A percentile compares a stretch with the other conserved stretches of the same genome.
phyloP scores from a whole-genome alignment of 2,888 invertebrate genomes.

The Diloba caeruleocephala region DNA sequence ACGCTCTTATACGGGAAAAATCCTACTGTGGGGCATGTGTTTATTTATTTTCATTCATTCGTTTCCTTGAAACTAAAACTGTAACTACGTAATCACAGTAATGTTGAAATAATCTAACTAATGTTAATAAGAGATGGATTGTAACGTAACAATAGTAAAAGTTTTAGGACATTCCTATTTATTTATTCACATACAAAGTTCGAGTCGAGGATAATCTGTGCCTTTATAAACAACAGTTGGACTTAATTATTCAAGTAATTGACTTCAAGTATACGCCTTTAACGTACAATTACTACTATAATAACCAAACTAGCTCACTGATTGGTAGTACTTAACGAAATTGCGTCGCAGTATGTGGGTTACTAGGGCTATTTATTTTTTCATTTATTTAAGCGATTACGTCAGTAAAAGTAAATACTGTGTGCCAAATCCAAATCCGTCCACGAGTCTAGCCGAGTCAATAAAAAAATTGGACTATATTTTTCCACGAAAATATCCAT shows the following conservation, averaged over 20 bases:
- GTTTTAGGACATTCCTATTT: constrained; percentile 24
- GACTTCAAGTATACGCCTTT: constrained; percentile 16
- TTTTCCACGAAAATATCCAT: no score
- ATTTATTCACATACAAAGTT: constrained; percentile 55
- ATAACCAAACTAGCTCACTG: background rate
- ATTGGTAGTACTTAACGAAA: background rate
- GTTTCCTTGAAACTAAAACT: constrained; percentile 8
- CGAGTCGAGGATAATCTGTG: constrained; percentile 49
- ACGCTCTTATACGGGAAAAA: no score
- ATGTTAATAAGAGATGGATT: constrained; percentile 4
- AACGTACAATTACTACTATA: background rate
- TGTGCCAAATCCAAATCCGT: no score
- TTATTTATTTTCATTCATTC: no score
- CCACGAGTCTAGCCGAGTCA: no score
- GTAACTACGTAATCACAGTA: constrained; percentile 10
- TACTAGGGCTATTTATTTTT: no score
- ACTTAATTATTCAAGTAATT: constrained; percentile 62
- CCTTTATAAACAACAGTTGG: constrained; percentile 52
- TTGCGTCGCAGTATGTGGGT: background rate
- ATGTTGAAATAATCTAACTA: constrained; percentile 4
- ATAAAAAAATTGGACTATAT: no score
- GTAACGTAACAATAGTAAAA: constrained; percentile 4
- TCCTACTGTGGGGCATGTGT: no score
- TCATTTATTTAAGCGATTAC: no score
- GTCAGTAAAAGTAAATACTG: no score